phyloP scores from a whole-genome alignment of 2,888 invertebrate species.

The Cheilosia variabilis region DNA sequence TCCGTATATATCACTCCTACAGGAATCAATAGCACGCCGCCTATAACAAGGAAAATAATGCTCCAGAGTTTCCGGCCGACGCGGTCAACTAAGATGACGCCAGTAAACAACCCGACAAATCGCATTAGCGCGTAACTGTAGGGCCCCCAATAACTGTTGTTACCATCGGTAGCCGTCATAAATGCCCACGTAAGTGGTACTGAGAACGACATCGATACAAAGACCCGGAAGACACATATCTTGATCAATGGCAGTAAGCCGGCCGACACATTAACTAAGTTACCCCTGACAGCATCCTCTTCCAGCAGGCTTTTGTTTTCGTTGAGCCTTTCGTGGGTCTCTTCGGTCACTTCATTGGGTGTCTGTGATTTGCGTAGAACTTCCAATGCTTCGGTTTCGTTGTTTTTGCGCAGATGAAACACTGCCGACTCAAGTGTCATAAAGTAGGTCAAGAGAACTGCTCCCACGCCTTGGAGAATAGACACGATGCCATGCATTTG shows the following conservation, averaged over 20 bases:
- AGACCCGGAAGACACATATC: conserved; percentile 76
- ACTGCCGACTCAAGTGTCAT: conserved; percentile 80
- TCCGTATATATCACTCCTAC: conserved; percentile 55
- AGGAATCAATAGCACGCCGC: conserved; percentile 76
- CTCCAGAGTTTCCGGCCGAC: conserved; percentile 78
- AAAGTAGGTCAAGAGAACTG: conserved; percentile 62
- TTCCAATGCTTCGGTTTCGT: conserved; percentile 79
- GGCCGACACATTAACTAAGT: conserved; percentile 62
- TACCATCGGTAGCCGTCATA: neutral
- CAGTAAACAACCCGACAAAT: conserved; percentile 69
- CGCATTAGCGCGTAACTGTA: conserved; percentile 74
- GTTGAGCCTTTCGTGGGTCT: conserved; percentile 78
- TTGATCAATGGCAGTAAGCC: conserved; percentile 77
- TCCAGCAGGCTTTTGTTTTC: conserved; percentile 80
- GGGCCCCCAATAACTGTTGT: conserved; percentile 25
- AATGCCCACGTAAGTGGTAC: conserved; percentile 76
- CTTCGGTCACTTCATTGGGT: conserved; percentile 76
- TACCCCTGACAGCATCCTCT: conserved; percentile 76
- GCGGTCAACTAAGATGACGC: conserved; percentile 75
- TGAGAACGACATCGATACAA: conserved; percentile 78
- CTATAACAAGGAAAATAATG: conserved; percentile 74
- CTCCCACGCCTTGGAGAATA: conserved; percentile 76
- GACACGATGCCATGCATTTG: conserved; percentile 78
- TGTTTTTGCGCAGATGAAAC: conserved; percentile 77
- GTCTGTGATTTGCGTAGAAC: conserved; percentile 78